Evolutionary conservation across 2,888 invertebrate species (phyloP).

Genomic region (Platycheirus rosarum): DNA sequence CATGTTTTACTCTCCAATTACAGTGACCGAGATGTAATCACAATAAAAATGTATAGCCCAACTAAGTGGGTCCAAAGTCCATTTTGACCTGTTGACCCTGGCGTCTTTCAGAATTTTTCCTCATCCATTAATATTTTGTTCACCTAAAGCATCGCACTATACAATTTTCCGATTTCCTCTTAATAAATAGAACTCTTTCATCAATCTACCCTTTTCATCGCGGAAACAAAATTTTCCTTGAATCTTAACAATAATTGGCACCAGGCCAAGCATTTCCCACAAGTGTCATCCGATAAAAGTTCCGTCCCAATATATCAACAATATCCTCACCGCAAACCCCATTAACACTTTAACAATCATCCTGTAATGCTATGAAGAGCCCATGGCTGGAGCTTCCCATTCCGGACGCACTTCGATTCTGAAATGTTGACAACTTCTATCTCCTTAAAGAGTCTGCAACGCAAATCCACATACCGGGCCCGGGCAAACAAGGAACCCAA

Average conservation of each 20-base stretch:
- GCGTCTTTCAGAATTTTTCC: too few species aligned
- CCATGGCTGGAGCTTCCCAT: slow-evolving; percentile 4
- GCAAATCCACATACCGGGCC: slow-evolving; percentile 30
- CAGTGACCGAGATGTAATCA: too few species aligned
- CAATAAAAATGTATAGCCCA: too few species aligned
- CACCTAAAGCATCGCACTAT: too few species aligned
- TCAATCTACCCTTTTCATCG: too few species aligned
- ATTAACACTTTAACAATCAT: slow-evolving; percentile 62
- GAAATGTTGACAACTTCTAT: slow-evolving; percentile 53
- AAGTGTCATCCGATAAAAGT: not conserved
- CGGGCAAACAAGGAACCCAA: slow-evolving; percentile 40
- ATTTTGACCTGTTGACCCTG: too few species aligned
- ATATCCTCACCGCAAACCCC: slow-evolving; percentile 34
- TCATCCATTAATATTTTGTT: too few species aligned
- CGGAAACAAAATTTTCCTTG: too few species aligned
- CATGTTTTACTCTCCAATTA: too few species aligned
- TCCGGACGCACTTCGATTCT: slow-evolving; percentile 30
- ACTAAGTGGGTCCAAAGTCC: too few species aligned
- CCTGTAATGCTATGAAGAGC: slow-evolving; percentile 15
- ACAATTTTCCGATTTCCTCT: too few species aligned
- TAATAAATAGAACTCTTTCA: too few species aligned
- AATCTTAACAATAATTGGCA: slow-evolving; percentile 80
- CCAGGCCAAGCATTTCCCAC: not conserved
- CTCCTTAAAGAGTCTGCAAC: slow-evolving; percentile 21
- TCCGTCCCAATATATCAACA: slow-evolving; percentile 6